Percentiles rank a stretch among this genome's conserved stretches.
Evolutionary conservation across 2,113 vertebrate genomes (phyloP).

Genomic region (Pitta sordida): DNA sequence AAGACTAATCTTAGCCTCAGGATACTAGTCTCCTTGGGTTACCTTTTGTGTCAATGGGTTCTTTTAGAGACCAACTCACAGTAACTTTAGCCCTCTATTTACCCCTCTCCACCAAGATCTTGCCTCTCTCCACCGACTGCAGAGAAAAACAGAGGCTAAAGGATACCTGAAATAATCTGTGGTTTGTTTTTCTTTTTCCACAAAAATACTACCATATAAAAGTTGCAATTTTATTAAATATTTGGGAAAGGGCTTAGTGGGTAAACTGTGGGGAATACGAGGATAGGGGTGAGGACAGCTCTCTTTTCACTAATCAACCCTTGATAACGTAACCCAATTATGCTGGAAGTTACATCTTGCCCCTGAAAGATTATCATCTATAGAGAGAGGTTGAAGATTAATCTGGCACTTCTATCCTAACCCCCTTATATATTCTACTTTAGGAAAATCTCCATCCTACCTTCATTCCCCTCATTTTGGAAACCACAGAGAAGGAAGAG

Average conservation of each 20-base stretch:
- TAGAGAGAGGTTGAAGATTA: neutral
- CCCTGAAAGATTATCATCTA: neutral
- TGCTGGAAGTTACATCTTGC: neutral
- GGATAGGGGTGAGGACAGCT: neutral
- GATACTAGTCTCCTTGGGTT: conserved; percentile 54
- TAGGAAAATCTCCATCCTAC: neutral
- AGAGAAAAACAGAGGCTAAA: neutral
- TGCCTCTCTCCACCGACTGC: neutral
- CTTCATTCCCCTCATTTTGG: neutral
- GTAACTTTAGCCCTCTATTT: neutral
- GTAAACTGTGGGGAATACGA: neutral
- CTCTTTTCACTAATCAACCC: neutral
- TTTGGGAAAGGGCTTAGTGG: neutral
- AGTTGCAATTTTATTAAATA: neutral
- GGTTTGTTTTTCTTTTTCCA: neutral
- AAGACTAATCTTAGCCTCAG: conserved; percentile 60
- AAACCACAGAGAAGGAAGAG: neutral
- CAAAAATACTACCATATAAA: neutral
- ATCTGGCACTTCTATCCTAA: neutral
- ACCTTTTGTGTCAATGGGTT: conserved; percentile 52
- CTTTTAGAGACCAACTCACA: conserved; percentile 24
- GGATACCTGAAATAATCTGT: neutral
- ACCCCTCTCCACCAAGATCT: neutral
- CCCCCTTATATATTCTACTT: neutral
- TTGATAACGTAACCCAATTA: neutral